Percentiles rank a stretch among this genome's conserved stretches.
Conservation (phyloP, 2,113 vertebrate genomes). For the Climacteris rufus region DNA sequence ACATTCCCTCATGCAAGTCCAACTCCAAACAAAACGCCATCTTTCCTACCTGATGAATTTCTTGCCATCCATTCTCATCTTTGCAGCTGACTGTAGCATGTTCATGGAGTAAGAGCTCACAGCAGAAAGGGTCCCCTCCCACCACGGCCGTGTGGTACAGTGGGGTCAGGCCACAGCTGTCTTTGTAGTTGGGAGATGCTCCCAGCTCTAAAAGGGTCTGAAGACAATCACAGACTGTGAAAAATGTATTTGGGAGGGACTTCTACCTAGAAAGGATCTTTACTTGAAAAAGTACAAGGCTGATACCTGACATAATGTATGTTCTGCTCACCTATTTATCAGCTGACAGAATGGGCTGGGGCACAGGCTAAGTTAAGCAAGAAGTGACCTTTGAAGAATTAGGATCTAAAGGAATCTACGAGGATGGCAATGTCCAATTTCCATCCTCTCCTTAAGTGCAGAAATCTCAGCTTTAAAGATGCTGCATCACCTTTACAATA, state of each 20-base stretch:
- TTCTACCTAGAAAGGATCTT: background rate
- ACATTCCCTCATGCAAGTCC: background rate
- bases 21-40: background rate
- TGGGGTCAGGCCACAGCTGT: slow-evolving; percentile 89
- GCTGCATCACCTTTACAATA: background rate
- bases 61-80: slow-evolving; percentile 96
- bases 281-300: background rate
- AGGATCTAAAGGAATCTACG: background rate
- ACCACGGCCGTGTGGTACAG: slow-evolving; percentile 91
- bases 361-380: background rate
- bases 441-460: background rate
- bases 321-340: background rate
- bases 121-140: slow-evolving; percentile 92
- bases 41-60: slow-evolving; percentile 89
- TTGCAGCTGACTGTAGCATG: slow-evolving; percentile 83
- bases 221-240: background rate
- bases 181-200: slow-evolving; percentile 92
- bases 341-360: background rate
- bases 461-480: background rate
- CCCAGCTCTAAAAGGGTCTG: slow-evolving; percentile 91
- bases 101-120: slow-evolving; percentile 87
- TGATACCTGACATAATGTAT: background rate
- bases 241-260: background rate
- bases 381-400: background rate
- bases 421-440: background rate